Evolutionary conservation across 2,888 invertebrate species (phyloP), one percentile per base, ranked within the genome.

Genomic region (Panzeria rudis): DNA sequence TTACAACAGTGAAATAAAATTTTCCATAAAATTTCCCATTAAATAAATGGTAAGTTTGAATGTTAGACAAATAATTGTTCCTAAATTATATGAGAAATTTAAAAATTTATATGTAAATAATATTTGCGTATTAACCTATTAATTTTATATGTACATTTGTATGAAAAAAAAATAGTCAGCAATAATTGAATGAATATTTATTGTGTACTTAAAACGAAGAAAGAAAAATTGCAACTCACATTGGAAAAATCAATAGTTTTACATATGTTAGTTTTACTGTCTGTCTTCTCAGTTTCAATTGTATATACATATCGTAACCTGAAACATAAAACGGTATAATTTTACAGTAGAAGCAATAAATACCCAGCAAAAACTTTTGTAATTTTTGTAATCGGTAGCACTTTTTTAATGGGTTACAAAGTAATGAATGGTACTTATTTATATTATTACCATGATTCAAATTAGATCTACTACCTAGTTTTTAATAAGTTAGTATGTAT

Each of bases 171-270:
- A 29, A 7, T 3, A 20, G 52, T 9, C 13, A 61, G 7, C 7
- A 38, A 29, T 5, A 72, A 54, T 38, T 29, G 15, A 32, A 20
- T 20, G 11, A 25, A n/a, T 41, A 9, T 23, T 29, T 29, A 29
- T 29, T 29, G 5, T 29, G 29, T 29, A 29, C 29, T 4, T 29
- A 29, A 29, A 20, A 41, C 1, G 64, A 38, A 9, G 6, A 3
- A 35, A 17, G n/a, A 66, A 11, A 20, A 61, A 13, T 52, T 68
- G 59, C 32, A 32, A 41, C 5, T 83, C n/a, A 66, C 82, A 72
- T 76, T 83, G 76, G 82, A 83, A 83, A 82, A 83, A 83, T 77
- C 76, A 72, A 83, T 83, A 83, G 25, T 71, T 76, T 64, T 64
- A 23, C 62, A 66, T 41, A 69, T 69, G 75, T 54, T 68, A 13